Percentiles rank a stretch among this genome's conserved stretches.
Conservation (phyloP, 2,113 vertebrate species). For the Trichomycterus rosablanca region DNA sequence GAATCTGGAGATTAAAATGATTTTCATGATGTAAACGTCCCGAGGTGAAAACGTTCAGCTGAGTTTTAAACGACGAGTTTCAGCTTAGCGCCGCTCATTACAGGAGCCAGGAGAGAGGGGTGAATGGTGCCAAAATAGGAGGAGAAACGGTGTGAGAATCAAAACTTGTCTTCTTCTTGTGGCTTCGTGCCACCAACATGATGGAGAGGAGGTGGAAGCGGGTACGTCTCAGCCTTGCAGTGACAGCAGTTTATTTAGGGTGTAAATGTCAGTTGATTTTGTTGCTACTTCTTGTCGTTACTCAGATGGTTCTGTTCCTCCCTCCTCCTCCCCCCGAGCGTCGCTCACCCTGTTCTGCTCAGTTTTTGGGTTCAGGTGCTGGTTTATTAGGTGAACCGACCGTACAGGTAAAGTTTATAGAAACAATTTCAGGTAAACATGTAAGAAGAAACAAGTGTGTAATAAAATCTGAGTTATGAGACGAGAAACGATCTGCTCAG, state of each 20-base stretch:
- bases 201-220: not conserved
- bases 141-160: slow-evolving; percentile 18
- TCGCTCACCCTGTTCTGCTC: too few species aligned
- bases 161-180: slow-evolving; percentile 6
- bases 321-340: too few species aligned
- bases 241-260: slow-evolving; percentile 16
- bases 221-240: slow-evolving; percentile 6
- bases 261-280: too few species aligned
- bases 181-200: slow-evolving; percentile 8
- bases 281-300: too few species aligned
- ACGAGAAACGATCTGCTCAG: too few species aligned
- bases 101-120: not conserved
- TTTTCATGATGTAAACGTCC: slow-evolving; percentile 25
- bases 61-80: slow-evolving; percentile 23
- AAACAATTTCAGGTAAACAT: too few species aligned
- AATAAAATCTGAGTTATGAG: too few species aligned
- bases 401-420: too few species aligned
- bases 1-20: slow-evolving; percentile 11
- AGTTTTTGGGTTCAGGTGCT: too few species aligned
- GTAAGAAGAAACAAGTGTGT: too few species aligned
- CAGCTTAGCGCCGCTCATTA: slow-evolving; percentile 13
- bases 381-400: too few species aligned
- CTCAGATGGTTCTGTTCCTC: too few species aligned
- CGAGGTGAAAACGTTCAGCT: slow-evolving; percentile 16
- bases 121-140: slow-evolving; percentile 15